Conservation (phyloP, 2,113 vertebrate genomes). For the Okapia johnstoni region DNA sequence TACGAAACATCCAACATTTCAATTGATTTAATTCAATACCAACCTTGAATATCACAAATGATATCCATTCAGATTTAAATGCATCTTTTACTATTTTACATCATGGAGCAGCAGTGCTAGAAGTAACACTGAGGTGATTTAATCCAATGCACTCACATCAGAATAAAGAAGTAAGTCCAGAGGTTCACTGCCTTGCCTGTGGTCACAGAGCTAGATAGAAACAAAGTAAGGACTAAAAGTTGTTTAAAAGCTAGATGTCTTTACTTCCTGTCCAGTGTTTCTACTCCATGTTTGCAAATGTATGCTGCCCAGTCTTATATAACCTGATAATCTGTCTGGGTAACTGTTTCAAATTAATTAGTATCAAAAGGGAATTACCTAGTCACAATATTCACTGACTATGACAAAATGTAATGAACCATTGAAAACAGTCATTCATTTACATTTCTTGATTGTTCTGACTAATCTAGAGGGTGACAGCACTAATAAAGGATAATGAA, state of each 20-base stretch:
- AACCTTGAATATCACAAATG: neutral
- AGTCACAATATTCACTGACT: neutral
- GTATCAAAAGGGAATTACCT: neutral
- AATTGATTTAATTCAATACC: conserved; percentile 4
- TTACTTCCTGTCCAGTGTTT: neutral
- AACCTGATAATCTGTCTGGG: neutral
- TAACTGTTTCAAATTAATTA: conserved; percentile 15
- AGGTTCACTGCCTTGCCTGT: neutral
- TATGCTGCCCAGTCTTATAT: neutral
- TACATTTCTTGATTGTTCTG: neutral
- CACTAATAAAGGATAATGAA: neutral
- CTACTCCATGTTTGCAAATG: neutral
- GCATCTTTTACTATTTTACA: conserved; percentile 26
- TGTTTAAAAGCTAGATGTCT: neutral
- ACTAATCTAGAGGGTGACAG: neutral
- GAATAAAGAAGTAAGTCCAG: conserved; percentile 20
- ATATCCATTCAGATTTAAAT: neutral
- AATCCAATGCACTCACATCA: neutral
- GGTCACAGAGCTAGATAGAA: neutral
- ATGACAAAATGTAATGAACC: neutral
- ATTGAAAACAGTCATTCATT: neutral
- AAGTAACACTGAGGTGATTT: neutral
- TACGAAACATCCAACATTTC: neutral
- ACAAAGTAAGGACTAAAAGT: neutral
- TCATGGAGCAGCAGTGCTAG: neutral